A percentile compares a stretch with the other conserved stretches of the same genome.
Conservation (phyloP, 1,140 invertebrate genomes). For the Mycetomoellerius zeteki region DNA sequence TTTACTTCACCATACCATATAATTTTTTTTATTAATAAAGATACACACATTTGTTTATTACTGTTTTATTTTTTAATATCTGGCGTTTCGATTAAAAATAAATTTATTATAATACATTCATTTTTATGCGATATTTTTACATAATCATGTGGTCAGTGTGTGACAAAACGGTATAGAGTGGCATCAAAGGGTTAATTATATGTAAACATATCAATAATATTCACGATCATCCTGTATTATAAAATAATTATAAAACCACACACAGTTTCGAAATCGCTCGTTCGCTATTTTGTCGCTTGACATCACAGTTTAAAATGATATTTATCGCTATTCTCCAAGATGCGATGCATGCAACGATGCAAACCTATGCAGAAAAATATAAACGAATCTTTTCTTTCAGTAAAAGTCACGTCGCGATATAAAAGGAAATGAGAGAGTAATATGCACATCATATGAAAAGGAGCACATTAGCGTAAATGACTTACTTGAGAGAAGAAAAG, state of each 20-base stretch:
- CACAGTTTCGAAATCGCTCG: not conserved
- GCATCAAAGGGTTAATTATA: too few species aligned
- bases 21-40: too few species aligned
- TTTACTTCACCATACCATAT: too few species aligned
- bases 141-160: too few species aligned
- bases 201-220: too few species aligned
- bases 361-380: not conserved
- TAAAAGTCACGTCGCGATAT: not conserved
- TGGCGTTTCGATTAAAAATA: too few species aligned
- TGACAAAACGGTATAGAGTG: too few species aligned
- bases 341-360: too few species aligned
- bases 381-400: not conserved
- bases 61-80: too few species aligned
- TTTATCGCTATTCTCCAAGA: not conserved
- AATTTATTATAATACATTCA: too few species aligned
- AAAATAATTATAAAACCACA: not conserved
- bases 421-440: not conserved
- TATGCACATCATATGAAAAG: not conserved
- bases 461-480: constrained; percentile 12
- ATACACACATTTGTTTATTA: too few species aligned
- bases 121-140: too few species aligned
- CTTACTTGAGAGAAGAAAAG: not conserved
- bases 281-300: not conserved
- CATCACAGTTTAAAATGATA: not conserved
- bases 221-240: not conserved